Evolutionary conservation across 2,113 vertebrate species (phyloP), one percentile per base, ranked within the genome.

Genomic region (Microcebus jonahi): DNA sequence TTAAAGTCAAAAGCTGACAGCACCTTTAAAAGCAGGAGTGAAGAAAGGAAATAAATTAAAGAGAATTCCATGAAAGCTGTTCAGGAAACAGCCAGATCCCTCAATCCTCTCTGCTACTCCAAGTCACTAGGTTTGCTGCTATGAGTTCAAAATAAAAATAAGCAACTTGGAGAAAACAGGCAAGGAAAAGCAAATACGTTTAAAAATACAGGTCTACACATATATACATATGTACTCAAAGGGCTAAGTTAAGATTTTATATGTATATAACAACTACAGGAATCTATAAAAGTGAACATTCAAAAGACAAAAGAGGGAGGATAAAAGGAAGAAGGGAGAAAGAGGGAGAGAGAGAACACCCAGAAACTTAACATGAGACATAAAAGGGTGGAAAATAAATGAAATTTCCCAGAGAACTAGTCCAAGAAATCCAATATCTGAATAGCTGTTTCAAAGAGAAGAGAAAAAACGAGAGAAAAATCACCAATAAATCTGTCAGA

Each of bases 271-370:
- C 55, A 83, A 88, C 75, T 94, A 95, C 7, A 93, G 45, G 36
- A 89, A 91, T 34, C 45, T 91, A 89, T 83, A 82, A 88, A 95
- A 77, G 48, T 59, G 39, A 96, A 45, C 9, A 88, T 31, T 71
- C 39, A 84, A 12, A 85, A 67, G 25, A 89, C 57, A 55, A 25
- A 36, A 20, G 31, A 77, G 18, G 27, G 21, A 48, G 9, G 45
- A 34, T 79, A 9, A 6, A 4, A 48, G 2, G 11, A n/a, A 9
- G 21, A 20, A 18, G 21, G 5, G 50, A 55, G 34, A 12, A 65
- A 14, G 48, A n/a, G 45, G n/a, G 13, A 71, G 9, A 80, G 2
- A 57, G 8, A 70, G 13, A 29, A 86, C 13, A 82, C 10, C 21
- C 83, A 10, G 31, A 92, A 95, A 88, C 75, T 93, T 11, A 55